Base-by-base conservation (phyloP, 2,797 vertebrate genomes). In the Brachymystax lenok region DNA sequence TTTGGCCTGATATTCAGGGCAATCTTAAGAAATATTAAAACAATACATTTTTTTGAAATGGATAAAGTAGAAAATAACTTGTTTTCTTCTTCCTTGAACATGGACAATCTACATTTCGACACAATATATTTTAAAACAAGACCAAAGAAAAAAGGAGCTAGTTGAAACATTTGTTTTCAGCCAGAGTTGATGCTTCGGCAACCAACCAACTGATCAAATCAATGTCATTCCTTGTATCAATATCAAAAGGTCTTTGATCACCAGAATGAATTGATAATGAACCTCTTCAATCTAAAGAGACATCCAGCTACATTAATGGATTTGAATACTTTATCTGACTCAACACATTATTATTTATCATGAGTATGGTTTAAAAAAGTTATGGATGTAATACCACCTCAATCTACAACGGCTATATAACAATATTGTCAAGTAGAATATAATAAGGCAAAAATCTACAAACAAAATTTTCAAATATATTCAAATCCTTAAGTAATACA, bases 21-120 rank as follows among this genome's bases (percentile, higher is more conserved):
- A 96, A 96, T 97, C 95, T 95, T 96, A 95, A 97, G 96, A 97
- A 98, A 97, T 96, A 97, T 96, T 97, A 95, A 96, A 98, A 98
- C 95, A 97, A 96, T 96, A 96, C 95, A 92, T 85, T 97, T 95
- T 96, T 96, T 97, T 96, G 97, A 97, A 98, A 98, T 98, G 97
- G 96, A 98, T 97, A 98, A 97, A 98, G 96, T 98, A 99, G 96
- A 99, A 99, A 99, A 98, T 96, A 96, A 96, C 40, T 46, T 46
- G 40, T 46, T 46, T 46, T 12, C 40, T 46, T 12, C 40, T 46
- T 95, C 95, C 96, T 96, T 97, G 96, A 96, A 98, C 95, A 96
- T 97, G 96, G 95, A 96, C 84, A 92, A 96, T 95, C 95, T 96
- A 96, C 94, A 96, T 95, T 93, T 96, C 94, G 89, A 86, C 84